phyloP scores from a whole-genome alignment of 2,888 invertebrate genomes.

The Gandaritis pyraliata region DNA sequence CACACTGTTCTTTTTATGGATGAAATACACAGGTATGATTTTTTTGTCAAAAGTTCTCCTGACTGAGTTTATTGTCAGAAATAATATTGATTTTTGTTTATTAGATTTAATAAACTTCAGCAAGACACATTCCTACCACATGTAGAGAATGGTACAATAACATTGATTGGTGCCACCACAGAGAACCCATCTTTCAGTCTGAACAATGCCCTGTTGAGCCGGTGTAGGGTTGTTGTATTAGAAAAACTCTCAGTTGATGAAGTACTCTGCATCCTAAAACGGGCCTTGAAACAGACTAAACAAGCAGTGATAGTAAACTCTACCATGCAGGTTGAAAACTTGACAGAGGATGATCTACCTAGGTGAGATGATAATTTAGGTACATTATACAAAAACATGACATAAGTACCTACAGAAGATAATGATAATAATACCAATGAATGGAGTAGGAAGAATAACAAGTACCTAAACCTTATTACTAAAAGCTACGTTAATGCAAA shows the following conservation, averaged over 20 bases:
- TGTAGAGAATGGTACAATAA: slow-evolving; percentile 91
- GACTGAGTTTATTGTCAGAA: no score
- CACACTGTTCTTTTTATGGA: slow-evolving; percentile 93
- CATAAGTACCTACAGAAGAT: no score
- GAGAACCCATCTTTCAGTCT: slow-evolving; percentile 95
- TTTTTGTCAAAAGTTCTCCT: no score
- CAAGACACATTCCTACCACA: slow-evolving; percentile 93
- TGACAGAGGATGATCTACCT: slow-evolving; percentile 45
- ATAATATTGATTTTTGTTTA: neutral
- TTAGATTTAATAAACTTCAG: slow-evolving; percentile 91
- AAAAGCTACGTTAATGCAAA: no score
- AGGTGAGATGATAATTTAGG: slow-evolving; percentile 47
- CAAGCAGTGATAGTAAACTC: slow-evolving; percentile 58
- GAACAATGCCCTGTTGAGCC: slow-evolving; percentile 90
- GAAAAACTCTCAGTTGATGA: slow-evolving; percentile 87
- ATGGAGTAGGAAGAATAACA: no score
- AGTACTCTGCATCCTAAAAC: slow-evolving; percentile 85
- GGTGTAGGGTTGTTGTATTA: slow-evolving; percentile 90
- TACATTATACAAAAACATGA: no score
- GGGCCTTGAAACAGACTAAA: slow-evolving; percentile 75
- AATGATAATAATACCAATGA: no score
- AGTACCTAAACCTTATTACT: no score
- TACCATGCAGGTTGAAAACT: slow-evolving; percentile 43
- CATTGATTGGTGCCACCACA: slow-evolving; percentile 92
- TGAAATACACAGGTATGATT: slow-evolving; percentile 91